phyloP scores from a whole-genome alignment of 2,888 invertebrate genomes.

The Drosophila pullipes region DNA sequence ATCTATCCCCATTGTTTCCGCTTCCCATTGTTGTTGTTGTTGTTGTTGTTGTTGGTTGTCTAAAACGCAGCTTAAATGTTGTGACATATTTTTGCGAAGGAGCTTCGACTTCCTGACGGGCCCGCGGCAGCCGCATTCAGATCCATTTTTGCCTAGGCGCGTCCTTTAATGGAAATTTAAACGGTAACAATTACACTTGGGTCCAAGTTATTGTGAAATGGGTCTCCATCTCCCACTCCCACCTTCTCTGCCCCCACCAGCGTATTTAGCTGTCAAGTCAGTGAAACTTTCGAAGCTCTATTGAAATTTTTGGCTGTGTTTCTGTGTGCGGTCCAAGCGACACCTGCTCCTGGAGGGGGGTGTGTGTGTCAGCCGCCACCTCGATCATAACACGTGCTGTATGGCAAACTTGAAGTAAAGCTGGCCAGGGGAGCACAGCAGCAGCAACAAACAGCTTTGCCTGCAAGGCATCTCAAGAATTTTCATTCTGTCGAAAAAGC shows the following conservation, averaged over 20 bases:
- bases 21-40: constrained; percentile 16
- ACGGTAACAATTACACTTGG: constrained; percentile 77
- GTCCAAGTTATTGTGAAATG: constrained; percentile 51
- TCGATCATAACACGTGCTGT: constrained; percentile 55
- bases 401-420: constrained; percentile 42
- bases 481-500: constrained; percentile 47
- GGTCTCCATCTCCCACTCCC: not conserved
- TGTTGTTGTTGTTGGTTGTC: constrained; percentile 25
- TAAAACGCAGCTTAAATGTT: constrained; percentile 71
- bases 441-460: constrained; percentile 20
- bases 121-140: constrained; percentile 27
- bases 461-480: constrained; percentile 61
- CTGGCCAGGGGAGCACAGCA: constrained; percentile 14
- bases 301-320: constrained; percentile 61
- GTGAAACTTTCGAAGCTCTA: constrained; percentile 69
- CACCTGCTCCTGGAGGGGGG: constrained; percentile 43
- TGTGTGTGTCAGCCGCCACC: not conserved
- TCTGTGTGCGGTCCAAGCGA: constrained; percentile 37
- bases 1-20: constrained; percentile 59
- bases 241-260: not conserved
- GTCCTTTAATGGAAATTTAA: constrained; percentile 77
- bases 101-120: constrained; percentile 31
- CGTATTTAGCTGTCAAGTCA: constrained; percentile 67
- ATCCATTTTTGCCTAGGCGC: constrained; percentile 54
- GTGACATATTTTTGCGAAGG: constrained; percentile 69